These are phyloP conservation scores for Oreochromis grahami DNA, from an alignment of 2,797 vertebrate species.

Conservation along the genomic window DNA sequence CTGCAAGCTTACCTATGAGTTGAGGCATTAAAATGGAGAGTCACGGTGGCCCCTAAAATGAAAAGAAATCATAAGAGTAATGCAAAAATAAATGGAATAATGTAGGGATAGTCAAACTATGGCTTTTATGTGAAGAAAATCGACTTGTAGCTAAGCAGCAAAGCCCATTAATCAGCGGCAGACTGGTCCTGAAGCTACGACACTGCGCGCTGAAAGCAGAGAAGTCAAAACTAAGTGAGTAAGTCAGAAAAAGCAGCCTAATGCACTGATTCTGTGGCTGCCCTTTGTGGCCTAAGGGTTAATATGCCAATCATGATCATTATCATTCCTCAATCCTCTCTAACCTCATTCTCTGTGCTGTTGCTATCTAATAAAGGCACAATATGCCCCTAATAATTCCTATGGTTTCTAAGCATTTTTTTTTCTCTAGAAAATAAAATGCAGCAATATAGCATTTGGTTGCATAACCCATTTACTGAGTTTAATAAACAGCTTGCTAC, in stretches of 20 bases:
- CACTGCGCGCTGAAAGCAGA: not conserved
- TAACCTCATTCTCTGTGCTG: not conserved
- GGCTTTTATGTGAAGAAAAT: not conserved
- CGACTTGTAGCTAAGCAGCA: not conserved
- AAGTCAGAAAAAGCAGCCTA: not conserved
- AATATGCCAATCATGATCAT: not conserved
- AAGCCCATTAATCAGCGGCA: not conserved
- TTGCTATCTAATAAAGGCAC: not conserved
- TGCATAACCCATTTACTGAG: not conserved
- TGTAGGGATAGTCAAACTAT: not conserved
- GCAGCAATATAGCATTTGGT: not conserved
- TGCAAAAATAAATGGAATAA: not conserved
- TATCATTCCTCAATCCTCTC: not conserved
- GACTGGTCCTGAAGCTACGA: not conserved
- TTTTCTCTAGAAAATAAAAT: not conserved
- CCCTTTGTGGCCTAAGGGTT: not conserved
- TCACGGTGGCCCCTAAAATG: not conserved
- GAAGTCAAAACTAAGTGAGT: not conserved
- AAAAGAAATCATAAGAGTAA: not conserved
- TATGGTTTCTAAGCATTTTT: not conserved
- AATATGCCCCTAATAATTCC: not conserved
- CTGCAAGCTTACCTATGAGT: not conserved
- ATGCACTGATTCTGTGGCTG: not conserved
- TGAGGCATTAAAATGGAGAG: not conserved
- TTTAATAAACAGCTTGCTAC: not conserved